Base-by-base conservation (phyloP, 2,888 invertebrate genomes). In the Lasioglossum calceatum region DNA sequence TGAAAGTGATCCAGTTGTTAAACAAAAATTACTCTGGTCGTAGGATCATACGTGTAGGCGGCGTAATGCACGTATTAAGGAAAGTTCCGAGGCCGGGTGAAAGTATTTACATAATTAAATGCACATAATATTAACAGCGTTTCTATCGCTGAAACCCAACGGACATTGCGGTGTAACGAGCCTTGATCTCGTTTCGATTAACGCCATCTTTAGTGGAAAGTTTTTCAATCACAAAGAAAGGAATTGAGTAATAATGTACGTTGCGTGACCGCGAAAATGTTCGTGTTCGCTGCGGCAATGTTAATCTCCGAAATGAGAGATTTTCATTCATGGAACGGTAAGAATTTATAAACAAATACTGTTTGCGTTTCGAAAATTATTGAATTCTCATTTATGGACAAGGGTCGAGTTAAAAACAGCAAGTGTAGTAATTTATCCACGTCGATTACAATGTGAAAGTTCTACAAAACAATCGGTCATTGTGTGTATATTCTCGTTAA, bases 401-500 rank as follows among this genome's bases (percentile, higher is more conserved):
- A 32, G 32, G 7, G 8, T 36, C 5, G 2, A 0, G 2, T 4
- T 16, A 0, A 36, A 19, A 19, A 32, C 4, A 14, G 12, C 27
- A 14, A 14, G 4, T 19, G 64, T 27, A 32, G 64, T 67, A 36
- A 67, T 36, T 36, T 7, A 19, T 32, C 36, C 36, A 19, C 36
- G 36, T 36, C 3, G 64, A 32, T 14, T 27, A 32, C 27, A 32
- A 32, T 67, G 32, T 19, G 64, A 36, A 67, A 16, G 32, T 36
- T 67, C 36, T 67, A 73, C 47, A 82, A 74, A 42, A 47, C 67
- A 83, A 74, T 77, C 47, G 77, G 44, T 44, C 44, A 14, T 77
- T 84, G 58, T 74, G 74, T 3, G 42, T 42, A 44, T 76, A 79
- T 85, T 85, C 85, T 71, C 50, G 79, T 76, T 75, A 76, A 50